Evolutionary conservation across 2,113 vertebrate species (phyloP).

Genomic region (rat (Rattus norvegicus)): DNA sequence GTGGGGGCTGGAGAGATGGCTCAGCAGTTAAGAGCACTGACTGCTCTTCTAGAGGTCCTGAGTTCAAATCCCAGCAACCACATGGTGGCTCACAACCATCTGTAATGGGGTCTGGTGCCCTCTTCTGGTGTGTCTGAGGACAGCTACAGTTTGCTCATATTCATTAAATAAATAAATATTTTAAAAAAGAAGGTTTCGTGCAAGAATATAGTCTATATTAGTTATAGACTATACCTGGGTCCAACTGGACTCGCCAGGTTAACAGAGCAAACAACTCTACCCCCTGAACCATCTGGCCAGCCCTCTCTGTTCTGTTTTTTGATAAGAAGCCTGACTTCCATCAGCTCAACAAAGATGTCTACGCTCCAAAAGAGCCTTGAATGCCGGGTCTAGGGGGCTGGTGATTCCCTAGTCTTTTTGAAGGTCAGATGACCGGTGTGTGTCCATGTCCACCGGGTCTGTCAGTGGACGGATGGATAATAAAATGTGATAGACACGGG

Average conservation of each 20-base stretch:
- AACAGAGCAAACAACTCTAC: background rate
- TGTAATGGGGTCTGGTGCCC: too few relatives aligned
- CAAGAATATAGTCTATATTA: too few relatives aligned
- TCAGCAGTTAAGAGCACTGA: too few relatives aligned
- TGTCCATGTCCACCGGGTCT: background rate
- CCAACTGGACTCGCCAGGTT: background rate
- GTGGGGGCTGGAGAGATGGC: too few relatives aligned
- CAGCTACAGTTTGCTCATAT: too few relatives aligned
- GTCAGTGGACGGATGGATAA: background rate
- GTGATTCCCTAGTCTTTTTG: background rate
- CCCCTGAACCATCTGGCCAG: background rate
- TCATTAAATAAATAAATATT: too few relatives aligned
- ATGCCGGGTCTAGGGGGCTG: background rate
- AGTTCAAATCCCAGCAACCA: too few relatives aligned
- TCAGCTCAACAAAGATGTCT: background rate
- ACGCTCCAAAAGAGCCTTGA: background rate
- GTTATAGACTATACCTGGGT: background rate
- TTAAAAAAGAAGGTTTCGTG: too few relatives aligned
- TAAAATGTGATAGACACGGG: background rate
- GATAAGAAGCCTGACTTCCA: background rate
- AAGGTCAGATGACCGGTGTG: rapidly evolving
- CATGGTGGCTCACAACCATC: too few relatives aligned
- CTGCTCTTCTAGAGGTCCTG: too few relatives aligned
- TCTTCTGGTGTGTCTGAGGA: too few relatives aligned
- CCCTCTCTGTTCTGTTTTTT: background rate